Evolutionary conservation across 1,140 invertebrate species (phyloP).

Genomic region (Drosophila kikkawai): DNA sequence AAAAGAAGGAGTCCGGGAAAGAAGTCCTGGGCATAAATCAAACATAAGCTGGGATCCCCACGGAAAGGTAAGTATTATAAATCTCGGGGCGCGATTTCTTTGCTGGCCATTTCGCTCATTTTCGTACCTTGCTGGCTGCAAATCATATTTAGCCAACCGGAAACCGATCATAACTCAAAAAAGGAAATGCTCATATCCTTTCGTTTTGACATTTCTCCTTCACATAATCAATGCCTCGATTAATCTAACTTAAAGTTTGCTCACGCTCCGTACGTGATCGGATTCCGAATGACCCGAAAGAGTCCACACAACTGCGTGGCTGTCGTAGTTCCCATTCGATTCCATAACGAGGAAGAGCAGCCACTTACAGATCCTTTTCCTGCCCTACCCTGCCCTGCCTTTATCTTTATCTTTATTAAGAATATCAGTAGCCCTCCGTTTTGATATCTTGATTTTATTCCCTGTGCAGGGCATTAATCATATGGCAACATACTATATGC

Average conservation of each 20-base stretch:
- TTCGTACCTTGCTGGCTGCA: conserved; percentile 44
- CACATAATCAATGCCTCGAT: conserved; percentile 67
- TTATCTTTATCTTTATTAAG: conserved; percentile 75
- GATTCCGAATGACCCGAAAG: conserved; percentile 45
- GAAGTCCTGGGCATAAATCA: conserved; percentile 67
- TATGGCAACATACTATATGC: conserved; percentile 52
- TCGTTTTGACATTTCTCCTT: conserved; percentile 75
- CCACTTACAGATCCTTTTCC: conserved; percentile 67
- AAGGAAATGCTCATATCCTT: conserved; percentile 83
- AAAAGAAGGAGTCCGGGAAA: neutral
- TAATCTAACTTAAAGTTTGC: conserved; percentile 84
- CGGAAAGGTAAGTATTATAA: conserved; percentile 37
- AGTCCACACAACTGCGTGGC: conserved; percentile 33
- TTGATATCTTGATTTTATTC: conserved; percentile 82
- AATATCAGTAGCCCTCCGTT: conserved; percentile 77
- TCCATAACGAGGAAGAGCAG: conserved; percentile 42
- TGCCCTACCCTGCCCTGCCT: conserved; percentile 21
- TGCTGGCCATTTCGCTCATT: conserved; percentile 22
- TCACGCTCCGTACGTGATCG: conserved; percentile 76
- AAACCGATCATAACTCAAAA: conserved; percentile 78
- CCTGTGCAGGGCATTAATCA: conserved; percentile 70
- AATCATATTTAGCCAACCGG: conserved; percentile 81
- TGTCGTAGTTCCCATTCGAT: conserved; percentile 16
- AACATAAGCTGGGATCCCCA: conserved; percentile 45
- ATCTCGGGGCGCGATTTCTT: conserved; percentile 40